Evolutionary conservation across 2,113 vertebrate species (phyloP), one percentile per base, ranked within the genome.

Genomic region (Arothron firmamentum): DNA sequence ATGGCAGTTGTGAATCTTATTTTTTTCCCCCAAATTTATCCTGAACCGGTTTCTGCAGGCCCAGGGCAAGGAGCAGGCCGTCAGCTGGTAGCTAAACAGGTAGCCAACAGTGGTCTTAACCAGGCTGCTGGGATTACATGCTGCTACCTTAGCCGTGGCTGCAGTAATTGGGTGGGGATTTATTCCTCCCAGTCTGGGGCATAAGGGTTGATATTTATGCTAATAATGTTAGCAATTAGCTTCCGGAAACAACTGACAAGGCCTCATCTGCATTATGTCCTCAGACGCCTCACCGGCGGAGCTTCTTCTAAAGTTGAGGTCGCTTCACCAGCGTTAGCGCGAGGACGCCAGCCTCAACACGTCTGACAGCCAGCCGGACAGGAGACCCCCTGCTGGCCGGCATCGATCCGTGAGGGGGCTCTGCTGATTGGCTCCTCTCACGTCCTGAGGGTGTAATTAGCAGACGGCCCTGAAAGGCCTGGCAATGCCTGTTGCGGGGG

Each of bases 81-180:
- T 59, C 55, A 74, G 59, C 82, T 78, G 74, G 65, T 74, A 64
- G 42, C 52, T 72, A 55, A 74, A 70, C 52, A 55, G 65, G 51
- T 52, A 54, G 57, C 64, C 70, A 62, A 67, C 75, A 72, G 59
- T 71, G 18, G 83, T 74, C 55, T 73, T 76, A 82, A 80, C 65
- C 80, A 62, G 60, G 77, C 82, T 85, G 71, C 67, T 47, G 77
- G 84, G 76, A 85, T 65, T 73, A 77, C 72, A 77, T 62, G 70
- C 57, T 69, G 67, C 65, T 68, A 71, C 70, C 57, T 45, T 68
- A 46, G 59, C 62, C 47, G 75, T 75, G 78, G 73, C 78, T 63
- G 56, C 69, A 81, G 74, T 92, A 91, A 92, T 91, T 91, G 87
- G 90, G 78, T 75, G 79, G 91, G 88, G 90, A 91, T 65, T 87